Base-by-base conservation (phyloP, 2,888 invertebrate genomes). In the Hyposoter didymator region DNA sequence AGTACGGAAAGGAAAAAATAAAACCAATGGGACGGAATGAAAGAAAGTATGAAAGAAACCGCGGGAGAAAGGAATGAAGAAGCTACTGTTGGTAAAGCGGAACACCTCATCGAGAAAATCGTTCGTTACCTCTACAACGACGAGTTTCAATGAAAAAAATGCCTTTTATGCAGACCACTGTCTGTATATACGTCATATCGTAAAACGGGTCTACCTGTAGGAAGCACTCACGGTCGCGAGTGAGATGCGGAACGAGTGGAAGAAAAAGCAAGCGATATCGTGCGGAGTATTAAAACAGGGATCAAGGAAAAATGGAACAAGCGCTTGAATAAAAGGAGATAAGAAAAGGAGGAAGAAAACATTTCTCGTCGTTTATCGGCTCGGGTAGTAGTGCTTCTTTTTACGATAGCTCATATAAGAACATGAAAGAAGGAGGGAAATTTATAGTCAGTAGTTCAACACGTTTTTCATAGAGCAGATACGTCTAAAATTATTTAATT, bases 301-400 rank as follows among this genome's bases (percentile, higher is more conserved):
- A 32, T 47, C 55, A 66, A 45, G 43, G 28, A 47, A 35, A 47
- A 70, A 45, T 3, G 12, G 66, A 59, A 80, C 35, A 76, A 45
- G 55, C 28, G 39, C 64, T 43, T 4, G 64, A 39, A 28, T 35
- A 45, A 72, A 39, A 52, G 19, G 43, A 49, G 6, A 2, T 10
- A 64, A 32, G 76, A 73, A 76, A 84, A 73, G 73, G 35, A 49
- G 59, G 64, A 59, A 74, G 59, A 67, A 86, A 79, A 82, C 78
- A 82, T 84, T 85, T 86, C 80, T 78, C 82, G 67, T 69, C 85
- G 82, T 84, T 88, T 81, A 88, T 83, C 84, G 84, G 69, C 39
- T 78, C 43, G 72, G 28, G 55, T 22, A 47, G 55, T 22, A 47
- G 59, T 70, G 75, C 78, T 82, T 76, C 74, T 74, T 70, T 75